Percentiles rank a stretch among this genome's conserved stretches.
phyloP scores from a whole-genome alignment of 2,888 invertebrate species.

The Tribolium freemani region DNA sequence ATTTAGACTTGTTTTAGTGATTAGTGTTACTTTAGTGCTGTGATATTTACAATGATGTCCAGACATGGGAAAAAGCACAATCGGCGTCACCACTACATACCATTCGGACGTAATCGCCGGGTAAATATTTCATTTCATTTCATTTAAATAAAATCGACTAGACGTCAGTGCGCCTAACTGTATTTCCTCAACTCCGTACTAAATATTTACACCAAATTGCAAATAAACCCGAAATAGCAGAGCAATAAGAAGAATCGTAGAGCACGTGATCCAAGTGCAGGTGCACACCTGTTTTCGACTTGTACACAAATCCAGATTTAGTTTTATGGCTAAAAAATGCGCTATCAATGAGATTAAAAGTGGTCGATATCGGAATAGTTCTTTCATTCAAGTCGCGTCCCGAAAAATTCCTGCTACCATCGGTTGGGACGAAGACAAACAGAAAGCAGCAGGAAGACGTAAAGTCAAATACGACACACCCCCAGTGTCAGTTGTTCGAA shows the following conservation, averaged over 20 bases:
- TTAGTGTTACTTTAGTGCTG: conserved; percentile 22
- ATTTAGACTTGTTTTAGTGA: conserved; percentile 6
- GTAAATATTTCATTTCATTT: conserved; percentile 60
- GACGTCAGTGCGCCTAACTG: conserved; percentile 25
- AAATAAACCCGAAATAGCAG: conserved; percentile 2
- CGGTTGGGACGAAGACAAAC: conserved; percentile 29
- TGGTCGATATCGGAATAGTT: not conserved
- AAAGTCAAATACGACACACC: conserved; percentile 57
- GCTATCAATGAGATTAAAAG: conserved; percentile 17
- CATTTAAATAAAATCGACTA: not conserved
- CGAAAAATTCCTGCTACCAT: conserved; percentile 32
- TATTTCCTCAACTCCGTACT: not conserved
- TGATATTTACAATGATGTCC: conserved; percentile 53
- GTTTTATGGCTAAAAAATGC: conserved; percentile 14
- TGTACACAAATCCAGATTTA: conserved; percentile 5
- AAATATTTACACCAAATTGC: conserved; percentile 30
- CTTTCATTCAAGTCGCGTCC: conserved; percentile 26
- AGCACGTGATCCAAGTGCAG: conserved; percentile 17
- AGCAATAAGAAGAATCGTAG: no score
- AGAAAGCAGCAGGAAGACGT: conserved; percentile 47
- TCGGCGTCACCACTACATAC: conserved; percentile 60
- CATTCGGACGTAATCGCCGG: conserved; percentile 61
- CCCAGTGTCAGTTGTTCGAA: conserved; percentile 59
- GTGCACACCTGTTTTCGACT: conserved; percentile 22
- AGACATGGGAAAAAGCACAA: conserved; percentile 53